Evolutionary conservation across 2,113 vertebrate species (phyloP), one percentile per base, ranked within the genome.

Genomic region (Scomber colias): DNA sequence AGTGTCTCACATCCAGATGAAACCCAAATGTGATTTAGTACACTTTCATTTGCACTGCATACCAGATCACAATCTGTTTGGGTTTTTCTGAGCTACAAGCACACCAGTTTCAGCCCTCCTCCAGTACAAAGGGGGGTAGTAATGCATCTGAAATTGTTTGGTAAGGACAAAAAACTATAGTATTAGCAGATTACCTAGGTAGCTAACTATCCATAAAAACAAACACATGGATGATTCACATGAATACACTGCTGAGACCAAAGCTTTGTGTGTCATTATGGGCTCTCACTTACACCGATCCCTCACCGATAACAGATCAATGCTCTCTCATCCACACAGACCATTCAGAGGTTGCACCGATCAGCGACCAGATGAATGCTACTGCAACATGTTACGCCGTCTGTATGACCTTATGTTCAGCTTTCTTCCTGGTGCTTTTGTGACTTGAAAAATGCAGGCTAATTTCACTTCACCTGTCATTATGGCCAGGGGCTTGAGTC

Each of bases 371-470:
- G 71, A 50, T 19, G 44, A 59, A 62, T 12, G n/a, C 46, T 56
- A 30, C 19, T 50, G 14, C 21, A 40, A 64, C 45, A 73, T 21
- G 19, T 50, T 12, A 54, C 5, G 27, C 48, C 63, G 57, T 61
- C 31, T 65, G 27, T 60, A 30, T 50, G 53, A 70, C 54, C 17
- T 72, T 24, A n/a, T 59, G 16, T 24, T 30, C 12, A 21, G 54
- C 53, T 56, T 64, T 79, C 75, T 67, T 63, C 17, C 46, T 30
- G 60, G 48, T 67, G 69, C 64, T 77, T 77, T 81, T 57, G 63
- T 73, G 64, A 77, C 69, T 51, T 24, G 19, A 77, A 77, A 27
- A 73, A 68, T 40, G n/a, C 31, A 11, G 44, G 50, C 44, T 50
- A 56, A 75, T 81, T 68, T 63, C 49, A 54, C 27, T 61, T 55